phyloP scores from a whole-genome alignment of 2,888 invertebrate genomes.

The Cataglyphis livida region DNA sequence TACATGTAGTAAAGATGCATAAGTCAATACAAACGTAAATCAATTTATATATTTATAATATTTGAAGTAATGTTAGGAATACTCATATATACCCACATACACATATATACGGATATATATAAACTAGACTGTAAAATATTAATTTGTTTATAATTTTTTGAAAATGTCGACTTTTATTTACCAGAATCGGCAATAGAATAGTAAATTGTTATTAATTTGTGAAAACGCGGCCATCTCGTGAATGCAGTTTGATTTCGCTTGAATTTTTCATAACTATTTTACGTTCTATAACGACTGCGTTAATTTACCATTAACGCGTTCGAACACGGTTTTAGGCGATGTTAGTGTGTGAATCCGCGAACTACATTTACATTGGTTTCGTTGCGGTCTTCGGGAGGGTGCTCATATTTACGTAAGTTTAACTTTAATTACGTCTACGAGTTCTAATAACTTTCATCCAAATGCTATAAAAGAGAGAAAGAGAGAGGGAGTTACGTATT shows the following conservation, averaged over 20 bases:
- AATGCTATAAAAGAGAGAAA: conserved; percentile 25
- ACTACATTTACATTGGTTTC: conserved; percentile 54
- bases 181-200: background rate
- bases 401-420: conserved; percentile 61
- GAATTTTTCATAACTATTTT: conserved; percentile 52
- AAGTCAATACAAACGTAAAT: background rate
- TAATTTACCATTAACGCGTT: conserved; percentile 62
- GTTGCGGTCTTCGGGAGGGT: conserved; percentile 36
- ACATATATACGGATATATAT: background rate
- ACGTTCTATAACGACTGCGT: conserved; percentile 54
- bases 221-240: conserved; percentile 19
- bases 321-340: conserved; percentile 53
- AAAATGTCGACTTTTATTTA: conserved; percentile 29
- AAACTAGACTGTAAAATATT: conserved; percentile 1
- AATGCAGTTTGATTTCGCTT: conserved; percentile 48
- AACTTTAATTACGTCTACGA: conserved; percentile 52
- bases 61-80: background rate
- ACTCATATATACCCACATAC: background rate
- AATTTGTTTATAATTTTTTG: conserved; percentile 26
- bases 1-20: conserved; percentile 4
- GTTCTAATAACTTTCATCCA: conserved; percentile 55
- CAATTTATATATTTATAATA: background rate
- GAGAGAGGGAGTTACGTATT: conserved; percentile 9
- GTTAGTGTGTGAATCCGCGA: conserved; percentile 57
- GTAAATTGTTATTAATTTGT: conserved; percentile 48